phyloP scores from a whole-genome alignment of 2,888 invertebrate species.

The Myopa testacea region DNA sequence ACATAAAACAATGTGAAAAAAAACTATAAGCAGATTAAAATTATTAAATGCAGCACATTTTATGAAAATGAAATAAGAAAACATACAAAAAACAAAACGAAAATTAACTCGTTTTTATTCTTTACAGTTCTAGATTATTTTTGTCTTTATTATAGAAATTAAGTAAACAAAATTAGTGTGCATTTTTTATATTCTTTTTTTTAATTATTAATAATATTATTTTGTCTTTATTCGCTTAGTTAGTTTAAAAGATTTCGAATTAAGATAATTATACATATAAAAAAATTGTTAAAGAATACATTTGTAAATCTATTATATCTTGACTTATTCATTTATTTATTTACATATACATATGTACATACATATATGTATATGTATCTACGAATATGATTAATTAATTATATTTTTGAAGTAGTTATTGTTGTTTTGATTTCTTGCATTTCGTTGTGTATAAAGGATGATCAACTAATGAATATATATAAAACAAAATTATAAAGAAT shows the following conservation, averaged over 20 bases:
- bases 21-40: background rate
- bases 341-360: background rate
- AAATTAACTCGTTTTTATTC: background rate
- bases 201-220: slow-evolving; percentile 9
- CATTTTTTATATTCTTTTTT: slow-evolving; percentile 6
- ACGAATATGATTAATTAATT: slow-evolving; percentile 30
- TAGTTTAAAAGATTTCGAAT: slow-evolving; percentile 22
- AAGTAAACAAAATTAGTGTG: slow-evolving; percentile 22
- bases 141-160: slow-evolving; percentile 14
- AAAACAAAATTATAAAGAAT: slow-evolving; percentile 47
- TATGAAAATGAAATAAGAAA: slow-evolving; percentile 10
- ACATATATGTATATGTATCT: background rate
- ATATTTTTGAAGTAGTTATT: slow-evolving; percentile 50
- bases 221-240: slow-evolving; percentile 1
- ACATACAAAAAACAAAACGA: slow-evolving; percentile 7
- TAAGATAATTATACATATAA: slow-evolving; percentile 1
- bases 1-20: background rate
- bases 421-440: slow-evolving; percentile 48
- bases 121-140: background rate
- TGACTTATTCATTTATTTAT: background rate
- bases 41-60: background rate
- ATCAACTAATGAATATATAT: slow-evolving; percentile 46
- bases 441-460: slow-evolving; percentile 42
- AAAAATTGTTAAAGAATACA: no score
- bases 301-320: background rate